These are phyloP conservation scores for Pollenia labialis DNA, from an alignment of 2,888 invertebrate genomes.

Conservation along the genomic window DNA sequence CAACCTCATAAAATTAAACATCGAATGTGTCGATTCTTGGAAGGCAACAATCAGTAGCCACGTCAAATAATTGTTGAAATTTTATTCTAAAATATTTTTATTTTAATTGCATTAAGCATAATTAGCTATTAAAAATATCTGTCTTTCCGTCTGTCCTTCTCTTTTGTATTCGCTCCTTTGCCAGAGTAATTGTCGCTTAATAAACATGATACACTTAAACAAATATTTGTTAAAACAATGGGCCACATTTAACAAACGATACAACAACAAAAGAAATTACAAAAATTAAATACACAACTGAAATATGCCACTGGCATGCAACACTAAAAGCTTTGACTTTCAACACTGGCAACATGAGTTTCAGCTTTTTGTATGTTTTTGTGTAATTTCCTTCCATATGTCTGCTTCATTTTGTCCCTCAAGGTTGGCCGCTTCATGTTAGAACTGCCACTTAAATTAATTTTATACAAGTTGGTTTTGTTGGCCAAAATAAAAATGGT, in stretches of 20 bases:
- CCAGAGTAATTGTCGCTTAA: slow-evolving; percentile 67
- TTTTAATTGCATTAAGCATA: slow-evolving; percentile 37
- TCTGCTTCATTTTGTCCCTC: background rate
- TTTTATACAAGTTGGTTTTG: too few relatives aligned
- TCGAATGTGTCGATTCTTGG: slow-evolving; percentile 59
- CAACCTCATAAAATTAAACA: slow-evolving; percentile 26
- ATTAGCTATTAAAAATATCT: slow-evolving; percentile 37
- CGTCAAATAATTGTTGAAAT: slow-evolving; percentile 15
- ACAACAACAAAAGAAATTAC: background rate
- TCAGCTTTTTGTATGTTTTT: slow-evolving; percentile 4
- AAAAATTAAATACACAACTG: background rate
- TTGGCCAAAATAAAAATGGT: slow-evolving; percentile 6
- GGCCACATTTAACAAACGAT: slow-evolving; percentile 7
- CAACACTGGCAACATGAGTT: slow-evolving; percentile 6
- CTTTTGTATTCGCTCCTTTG: background rate
- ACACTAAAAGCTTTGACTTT: slow-evolving; percentile 18
- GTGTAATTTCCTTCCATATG: slow-evolving; percentile 14
- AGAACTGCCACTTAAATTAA: background rate
- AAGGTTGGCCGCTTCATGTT: slow-evolving; percentile 8
- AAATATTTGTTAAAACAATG: slow-evolving; percentile 55
- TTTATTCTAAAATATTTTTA: slow-evolving; percentile 7
- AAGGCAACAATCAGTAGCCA: slow-evolving; percentile 19
- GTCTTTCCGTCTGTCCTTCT: background rate
- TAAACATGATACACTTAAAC: slow-evolving; percentile 64
- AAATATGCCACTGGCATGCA: slow-evolving; percentile 39